Base-by-base conservation (phyloP, 1,140 invertebrate genomes). In the Polypedilum vanderplanki region DNA sequence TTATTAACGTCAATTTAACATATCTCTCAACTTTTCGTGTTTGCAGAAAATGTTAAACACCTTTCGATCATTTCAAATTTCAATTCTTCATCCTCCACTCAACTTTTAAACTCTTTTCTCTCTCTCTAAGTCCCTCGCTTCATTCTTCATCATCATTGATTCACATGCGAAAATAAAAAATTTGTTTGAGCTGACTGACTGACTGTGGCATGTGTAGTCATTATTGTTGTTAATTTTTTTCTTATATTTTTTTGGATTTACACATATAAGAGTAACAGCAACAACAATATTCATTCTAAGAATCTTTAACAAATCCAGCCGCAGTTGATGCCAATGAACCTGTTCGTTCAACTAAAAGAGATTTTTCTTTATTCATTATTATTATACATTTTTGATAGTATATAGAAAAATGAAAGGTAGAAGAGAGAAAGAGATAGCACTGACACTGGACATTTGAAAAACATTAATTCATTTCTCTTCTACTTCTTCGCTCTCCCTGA, bases 31-130 rank as follows among this genome's bases (percentile, higher is more conserved):
- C 24, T 33, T 57, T 57, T 57, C 46, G n/a, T 57, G 46, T 57
- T 57, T 57, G 46, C 46, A 57, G 46, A 57, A 57, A 57, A 57
- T 57, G 12, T 57, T 57, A 57, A 57, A 57, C 46, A 57, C 46
- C 46, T 57, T 57, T 57, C 46, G 46, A 57, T 57, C 46, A 57
- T 57, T 57, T n/a, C 7, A n/a, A 4, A 46, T 57, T 57, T 57
- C 10, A 57, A 57, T n/a, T 57, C 46, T 57, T 57, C 46, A 57
- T n/a, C 46, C 46, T 57, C 46, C 46, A 57, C 46, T 57, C n/a
- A 12, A 57, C 12, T 12, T 15, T n/a, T 57, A n/a, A 46, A n/a
- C 46, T 15, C n/a, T n/a, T 57, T 33, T n/a, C 46, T n/a, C 46
- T 57, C n/a, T n/a, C 12, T 15, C 46, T 57, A n/a, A 57, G 46